Conservation (phyloP, 2,888 invertebrate genomes). For the Mythimna albipuncta region DNA sequence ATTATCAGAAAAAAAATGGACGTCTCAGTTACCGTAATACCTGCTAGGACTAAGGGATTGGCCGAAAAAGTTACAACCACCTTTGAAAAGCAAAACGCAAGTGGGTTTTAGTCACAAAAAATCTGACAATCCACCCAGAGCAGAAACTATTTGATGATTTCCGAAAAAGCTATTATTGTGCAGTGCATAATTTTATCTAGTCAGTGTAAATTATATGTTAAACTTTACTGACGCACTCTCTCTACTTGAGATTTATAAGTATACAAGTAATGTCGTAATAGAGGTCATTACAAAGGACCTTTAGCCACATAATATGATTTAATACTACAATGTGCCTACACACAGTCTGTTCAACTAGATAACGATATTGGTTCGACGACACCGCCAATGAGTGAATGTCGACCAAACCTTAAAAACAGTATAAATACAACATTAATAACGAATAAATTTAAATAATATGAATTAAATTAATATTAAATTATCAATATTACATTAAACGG, state of each 20-base stretch:
- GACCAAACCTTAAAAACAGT: slow-evolving; percentile 48
- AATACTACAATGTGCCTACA: slow-evolving; percentile 28
- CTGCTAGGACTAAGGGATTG: too few relatives aligned
- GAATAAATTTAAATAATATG: slow-evolving; percentile 66
- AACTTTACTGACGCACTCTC: slow-evolving; percentile 39
- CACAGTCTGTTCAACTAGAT: slow-evolving; percentile 45
- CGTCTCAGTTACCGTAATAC: too few relatives aligned
- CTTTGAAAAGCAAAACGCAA: too few relatives aligned
- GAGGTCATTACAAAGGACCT: slow-evolving; percentile 47
- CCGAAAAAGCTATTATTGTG: slow-evolving; percentile 8
- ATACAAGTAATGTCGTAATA: slow-evolving; percentile 44
- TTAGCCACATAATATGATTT: slow-evolving; percentile 58
- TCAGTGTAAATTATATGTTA: slow-evolving; percentile 20
- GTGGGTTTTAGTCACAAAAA: too few relatives aligned
- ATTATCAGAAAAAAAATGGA: too few relatives aligned
- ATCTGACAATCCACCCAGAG: too few relatives aligned
- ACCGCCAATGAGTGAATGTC: slow-evolving; percentile 48
- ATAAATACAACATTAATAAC: slow-evolving; percentile 56
- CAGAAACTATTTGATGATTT: too few relatives aligned
- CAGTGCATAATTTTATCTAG: background rate
- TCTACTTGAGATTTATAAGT: slow-evolving; percentile 28
- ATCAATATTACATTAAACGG: slow-evolving; percentile 53
- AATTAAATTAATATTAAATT: slow-evolving; percentile 58
- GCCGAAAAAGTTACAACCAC: too few relatives aligned
- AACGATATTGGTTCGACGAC: slow-evolving; percentile 62